phyloP scores from a whole-genome alignment of 92 coral and sea anemone genomes.

The Heteractis magnifica region DNA sequence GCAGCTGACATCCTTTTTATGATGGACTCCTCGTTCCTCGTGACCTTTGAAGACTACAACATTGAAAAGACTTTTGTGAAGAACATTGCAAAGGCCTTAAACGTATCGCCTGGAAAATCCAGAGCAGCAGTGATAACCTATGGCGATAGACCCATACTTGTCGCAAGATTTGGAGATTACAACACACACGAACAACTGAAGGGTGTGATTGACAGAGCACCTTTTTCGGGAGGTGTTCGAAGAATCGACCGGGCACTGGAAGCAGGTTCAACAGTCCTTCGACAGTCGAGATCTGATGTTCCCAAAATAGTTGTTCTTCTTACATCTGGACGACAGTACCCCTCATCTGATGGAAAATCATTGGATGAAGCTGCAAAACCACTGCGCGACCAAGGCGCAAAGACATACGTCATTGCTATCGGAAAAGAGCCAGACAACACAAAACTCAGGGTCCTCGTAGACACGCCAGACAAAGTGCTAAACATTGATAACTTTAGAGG shows the following conservation, averaged over 20 bases:
- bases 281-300: slow-evolving; percentile 46
- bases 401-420: slow-evolving; percentile 50
- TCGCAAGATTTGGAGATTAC: slow-evolving; percentile 36
- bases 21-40: slow-evolving; percentile 59
- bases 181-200: slow-evolving; percentile 13
- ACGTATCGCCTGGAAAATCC: slow-evolving; percentile 53
- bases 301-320: slow-evolving; percentile 70
- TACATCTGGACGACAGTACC: slow-evolving; percentile 58
- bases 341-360: slow-evolving; percentile 3
- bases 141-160: slow-evolving; percentile 46
- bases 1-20: slow-evolving; percentile 60
- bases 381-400: slow-evolving; percentile 47
- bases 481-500: slow-evolving; percentile 28
- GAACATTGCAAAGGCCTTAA: slow-evolving; percentile 45
- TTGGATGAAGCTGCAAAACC: slow-evolving; percentile 41
- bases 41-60: slow-evolving; percentile 39
- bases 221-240: slow-evolving; percentile 49
- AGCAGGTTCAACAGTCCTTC: slow-evolving; percentile 38
- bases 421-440: slow-evolving; percentile 42
- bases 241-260: slow-evolving; percentile 64
- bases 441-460: slow-evolving; percentile 37
- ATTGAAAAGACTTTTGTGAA: slow-evolving; percentile 52
- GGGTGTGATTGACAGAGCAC: slow-evolving; percentile 45
- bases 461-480: slow-evolving; percentile 35
- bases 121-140: slow-evolving; percentile 63